A percentile compares a stretch with the other conserved stretches of the same genome.
These are phyloP conservation scores for Astyanax mexicanus DNA, from an alignment of 2,797 vertebrate genomes.

Conservation along the genomic window DNA sequence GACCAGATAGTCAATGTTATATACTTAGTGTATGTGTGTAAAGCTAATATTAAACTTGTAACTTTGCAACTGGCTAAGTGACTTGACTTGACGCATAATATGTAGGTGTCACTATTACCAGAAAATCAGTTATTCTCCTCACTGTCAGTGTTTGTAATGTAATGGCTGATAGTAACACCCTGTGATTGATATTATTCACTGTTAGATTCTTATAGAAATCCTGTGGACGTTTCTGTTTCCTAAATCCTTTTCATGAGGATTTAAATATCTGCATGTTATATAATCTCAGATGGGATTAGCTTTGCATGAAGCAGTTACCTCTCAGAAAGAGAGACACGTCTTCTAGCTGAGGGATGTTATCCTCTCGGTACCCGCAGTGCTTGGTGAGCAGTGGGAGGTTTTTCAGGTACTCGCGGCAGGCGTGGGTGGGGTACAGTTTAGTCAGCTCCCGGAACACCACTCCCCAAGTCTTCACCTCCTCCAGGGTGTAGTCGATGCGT, in stretches of 20 bases:
- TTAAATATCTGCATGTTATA: not conserved
- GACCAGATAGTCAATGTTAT: too few species aligned
- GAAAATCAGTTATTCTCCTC: too few species aligned
- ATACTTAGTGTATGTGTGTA: too few species aligned
- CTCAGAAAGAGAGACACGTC: conserved; percentile 92
- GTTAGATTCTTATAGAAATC: not conserved
- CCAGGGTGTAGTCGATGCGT: conserved; percentile 87
- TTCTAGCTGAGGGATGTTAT: conserved; percentile 95
- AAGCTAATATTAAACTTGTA: too few species aligned
- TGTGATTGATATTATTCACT: not conserved
- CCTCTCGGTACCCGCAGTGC: conserved; percentile 91
- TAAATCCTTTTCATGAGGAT: not conserved
- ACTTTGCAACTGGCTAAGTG: too few species aligned
- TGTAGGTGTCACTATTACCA: too few species aligned
- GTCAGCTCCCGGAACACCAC: conserved; percentile 92
- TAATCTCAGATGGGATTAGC: not conserved
- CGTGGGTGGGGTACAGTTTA: conserved; percentile 94
- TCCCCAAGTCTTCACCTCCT: conserved; percentile 94
- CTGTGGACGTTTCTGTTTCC: not conserved
- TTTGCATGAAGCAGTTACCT: conserved; percentile 73
- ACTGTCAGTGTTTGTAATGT: too few species aligned
- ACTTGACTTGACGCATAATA: too few species aligned
- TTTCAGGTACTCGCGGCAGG: conserved; percentile 93
- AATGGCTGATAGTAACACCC: too few species aligned
- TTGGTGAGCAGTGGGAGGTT: conserved; percentile 93